Conservation (phyloP, 2,113 vertebrate species). For the Mugil cephalus region DNA sequence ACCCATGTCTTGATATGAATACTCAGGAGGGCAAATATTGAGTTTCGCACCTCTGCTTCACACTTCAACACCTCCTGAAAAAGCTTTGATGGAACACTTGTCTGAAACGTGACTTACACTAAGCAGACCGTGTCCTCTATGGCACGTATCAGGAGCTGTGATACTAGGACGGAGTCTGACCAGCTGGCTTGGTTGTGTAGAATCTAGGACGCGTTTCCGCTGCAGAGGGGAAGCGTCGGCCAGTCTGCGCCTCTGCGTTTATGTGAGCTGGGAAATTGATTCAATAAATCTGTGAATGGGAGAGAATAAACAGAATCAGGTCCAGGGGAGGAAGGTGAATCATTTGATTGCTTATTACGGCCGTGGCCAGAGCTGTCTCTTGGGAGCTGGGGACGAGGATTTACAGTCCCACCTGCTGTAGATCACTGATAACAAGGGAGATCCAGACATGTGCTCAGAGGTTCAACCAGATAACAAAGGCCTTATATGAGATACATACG, state of each 20-base stretch:
- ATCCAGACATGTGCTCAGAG: conserved; percentile 7
- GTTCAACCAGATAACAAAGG: conserved; percentile 1
- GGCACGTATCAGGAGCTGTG: not conserved
- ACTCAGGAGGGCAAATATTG: not conserved
- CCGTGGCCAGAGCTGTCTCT: not conserved
- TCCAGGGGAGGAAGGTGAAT: conserved; percentile 26
- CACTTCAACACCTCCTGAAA: too few species aligned
- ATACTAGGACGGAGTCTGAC: conserved; percentile 24
- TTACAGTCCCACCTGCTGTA: conserved; percentile 22
- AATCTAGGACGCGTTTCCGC: conserved; percentile 54
- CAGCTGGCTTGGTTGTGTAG: conserved; percentile 22
- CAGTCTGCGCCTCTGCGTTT: conserved; percentile 32
- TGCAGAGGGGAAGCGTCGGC: conserved; percentile 31
- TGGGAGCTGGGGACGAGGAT: conserved; percentile 17
- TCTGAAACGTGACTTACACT: conserved; percentile 12
- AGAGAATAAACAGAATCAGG: conserved; percentile 42
- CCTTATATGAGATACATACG: conserved; percentile 6
- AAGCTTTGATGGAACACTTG: not conserved
- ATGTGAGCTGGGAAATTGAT: conserved; percentile 37
- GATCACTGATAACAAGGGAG: conserved; percentile 33
- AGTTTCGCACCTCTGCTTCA: too few species aligned
- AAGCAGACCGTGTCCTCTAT: conserved; percentile 1
- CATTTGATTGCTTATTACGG: conserved; percentile 24
- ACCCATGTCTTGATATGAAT: not conserved
- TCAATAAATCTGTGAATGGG: conserved; percentile 50